phyloP scores from a whole-genome alignment of 2,888 invertebrate genomes.

The Microctonus aethiopoides region DNA sequence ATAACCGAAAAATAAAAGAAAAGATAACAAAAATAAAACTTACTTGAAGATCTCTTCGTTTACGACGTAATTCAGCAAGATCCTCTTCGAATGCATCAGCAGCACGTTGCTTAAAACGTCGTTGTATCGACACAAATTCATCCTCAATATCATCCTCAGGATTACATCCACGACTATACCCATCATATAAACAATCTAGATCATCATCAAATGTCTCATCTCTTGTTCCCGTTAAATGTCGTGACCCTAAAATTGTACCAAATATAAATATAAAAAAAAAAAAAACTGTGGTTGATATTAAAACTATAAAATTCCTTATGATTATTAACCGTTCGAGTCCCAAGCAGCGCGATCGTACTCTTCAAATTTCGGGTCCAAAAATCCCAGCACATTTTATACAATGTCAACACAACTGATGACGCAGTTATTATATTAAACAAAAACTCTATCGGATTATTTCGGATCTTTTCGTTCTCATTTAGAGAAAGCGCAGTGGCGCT shows the following conservation, averaged over 20 bases:
- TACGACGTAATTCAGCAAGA: constrained; percentile 61
- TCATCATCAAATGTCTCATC: constrained; percentile 54
- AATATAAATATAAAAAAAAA: not conserved
- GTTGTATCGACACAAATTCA: constrained; percentile 54
- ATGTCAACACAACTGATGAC: too few species aligned
- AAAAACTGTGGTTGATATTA: too few species aligned
- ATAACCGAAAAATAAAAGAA: not conserved
- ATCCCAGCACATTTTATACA: too few species aligned
- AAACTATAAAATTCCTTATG: not conserved
- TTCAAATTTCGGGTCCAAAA: too few species aligned
- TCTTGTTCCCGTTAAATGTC: constrained; percentile 52
- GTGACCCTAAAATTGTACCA: constrained; percentile 56
- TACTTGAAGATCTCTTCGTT: constrained; percentile 63
- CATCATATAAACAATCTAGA: constrained; percentile 52
- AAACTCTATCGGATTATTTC: too few species aligned
- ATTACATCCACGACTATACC: constrained; percentile 45
- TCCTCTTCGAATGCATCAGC: constrained; percentile 63
- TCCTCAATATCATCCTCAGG: constrained; percentile 54
- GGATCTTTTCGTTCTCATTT: too few species aligned
- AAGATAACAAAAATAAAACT: not conserved
- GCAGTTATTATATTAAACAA: too few species aligned
- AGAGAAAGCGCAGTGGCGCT: too few species aligned
- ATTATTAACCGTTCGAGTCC: too few species aligned
- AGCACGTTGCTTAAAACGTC: constrained; percentile 60
- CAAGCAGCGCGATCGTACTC: too few species aligned